phyloP scores from a whole-genome alignment of 2,888 invertebrate genomes.

The Gibbula magus region DNA sequence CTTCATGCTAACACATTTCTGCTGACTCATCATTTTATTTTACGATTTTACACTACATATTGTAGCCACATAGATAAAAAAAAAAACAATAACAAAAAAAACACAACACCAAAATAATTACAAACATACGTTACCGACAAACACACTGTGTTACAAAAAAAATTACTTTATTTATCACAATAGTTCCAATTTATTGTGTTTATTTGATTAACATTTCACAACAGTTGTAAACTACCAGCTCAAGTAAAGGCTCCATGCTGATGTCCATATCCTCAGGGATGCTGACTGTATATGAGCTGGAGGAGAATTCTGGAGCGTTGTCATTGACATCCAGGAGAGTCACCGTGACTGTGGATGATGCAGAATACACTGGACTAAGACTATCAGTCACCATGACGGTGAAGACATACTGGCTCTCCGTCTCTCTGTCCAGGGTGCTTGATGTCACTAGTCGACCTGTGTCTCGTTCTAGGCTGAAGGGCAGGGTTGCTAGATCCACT shows the following conservation, averaged over 20 bases:
- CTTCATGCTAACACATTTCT: no score
- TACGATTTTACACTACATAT: no score
- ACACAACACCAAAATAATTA: no score
- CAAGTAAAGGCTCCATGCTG: background rate
- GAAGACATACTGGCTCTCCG: background rate
- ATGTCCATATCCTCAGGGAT: constrained; percentile 17
- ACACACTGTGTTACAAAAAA: no score
- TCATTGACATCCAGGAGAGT: constrained; percentile 19
- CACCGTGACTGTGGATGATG: constrained; percentile 25
- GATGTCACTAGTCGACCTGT: background rate
- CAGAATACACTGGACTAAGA: constrained; percentile 14
- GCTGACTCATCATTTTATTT: no score
- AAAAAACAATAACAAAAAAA: no score
- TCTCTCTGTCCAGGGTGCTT: constrained; percentile 8
- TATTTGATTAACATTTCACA: background rate
- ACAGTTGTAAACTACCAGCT: background rate
- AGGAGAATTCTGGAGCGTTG: constrained; percentile 6
- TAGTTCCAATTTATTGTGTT: no score
- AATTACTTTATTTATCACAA: no score
- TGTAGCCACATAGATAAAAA: no score
- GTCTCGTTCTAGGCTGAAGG: background rate
- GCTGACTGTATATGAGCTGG: constrained; percentile 1
- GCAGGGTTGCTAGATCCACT: background rate
- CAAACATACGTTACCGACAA: no score
- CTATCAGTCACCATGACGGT: constrained; percentile 22